Conservation (phyloP, 2,113 vertebrate genomes). For the Regulus satrapa region DNA sequence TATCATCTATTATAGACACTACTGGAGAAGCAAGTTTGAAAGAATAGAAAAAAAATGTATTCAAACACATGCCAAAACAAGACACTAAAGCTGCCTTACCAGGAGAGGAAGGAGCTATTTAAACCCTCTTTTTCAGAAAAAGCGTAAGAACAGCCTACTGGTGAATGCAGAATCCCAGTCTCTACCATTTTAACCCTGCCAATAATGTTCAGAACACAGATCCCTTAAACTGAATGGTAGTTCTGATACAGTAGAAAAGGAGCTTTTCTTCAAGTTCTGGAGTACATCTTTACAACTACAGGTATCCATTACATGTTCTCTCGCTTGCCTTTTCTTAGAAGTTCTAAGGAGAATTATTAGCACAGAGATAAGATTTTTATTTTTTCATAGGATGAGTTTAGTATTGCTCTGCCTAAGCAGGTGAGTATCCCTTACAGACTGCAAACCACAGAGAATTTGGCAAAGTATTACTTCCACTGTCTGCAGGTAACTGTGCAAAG, state of each 20-base stretch:
- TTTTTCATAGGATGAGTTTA: background rate
- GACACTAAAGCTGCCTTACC: background rate
- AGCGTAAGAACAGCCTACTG: background rate
- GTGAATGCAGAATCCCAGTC: background rate
- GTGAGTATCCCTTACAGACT: background rate
- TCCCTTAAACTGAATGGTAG: background rate
- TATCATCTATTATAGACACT: background rate
- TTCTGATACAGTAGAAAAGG: background rate
- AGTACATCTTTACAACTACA: background rate
- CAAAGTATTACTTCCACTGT: background rate
- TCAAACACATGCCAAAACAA: background rate
- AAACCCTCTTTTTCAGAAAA: background rate
- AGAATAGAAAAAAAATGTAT: background rate
- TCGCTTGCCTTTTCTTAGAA: background rate
- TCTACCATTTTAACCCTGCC: background rate
- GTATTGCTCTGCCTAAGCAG: background rate
- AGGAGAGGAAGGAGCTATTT: background rate
- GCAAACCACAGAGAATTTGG: background rate
- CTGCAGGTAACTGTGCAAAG: background rate
- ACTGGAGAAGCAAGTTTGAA: background rate
- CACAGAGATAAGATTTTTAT: background rate
- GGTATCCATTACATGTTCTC: background rate
- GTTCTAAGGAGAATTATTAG: background rate
- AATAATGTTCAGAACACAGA: background rate
- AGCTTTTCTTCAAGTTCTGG: background rate